phyloP scores from a whole-genome alignment of 53 echinoderm and acorn worm species.

The Stichopus horrens region DNA sequence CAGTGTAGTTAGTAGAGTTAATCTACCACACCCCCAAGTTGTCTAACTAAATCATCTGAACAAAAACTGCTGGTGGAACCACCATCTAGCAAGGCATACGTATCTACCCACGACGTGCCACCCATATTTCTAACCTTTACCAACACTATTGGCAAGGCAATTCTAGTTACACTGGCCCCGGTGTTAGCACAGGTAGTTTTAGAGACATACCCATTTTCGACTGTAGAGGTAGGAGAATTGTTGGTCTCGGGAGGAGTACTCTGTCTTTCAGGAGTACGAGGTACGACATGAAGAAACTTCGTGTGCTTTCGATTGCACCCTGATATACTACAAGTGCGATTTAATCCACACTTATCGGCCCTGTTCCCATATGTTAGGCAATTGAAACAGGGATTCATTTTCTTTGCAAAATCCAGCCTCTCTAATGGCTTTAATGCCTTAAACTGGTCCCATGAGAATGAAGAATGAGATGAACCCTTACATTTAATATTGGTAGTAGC shows the following conservation, averaged over 20 bases:
- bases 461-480: not conserved
- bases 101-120: not conserved
- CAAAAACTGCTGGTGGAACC: conserved; percentile 65
- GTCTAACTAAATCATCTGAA: not conserved
- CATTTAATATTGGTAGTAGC: not conserved
- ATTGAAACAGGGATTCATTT: conserved; percentile 48
- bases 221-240: not conserved
- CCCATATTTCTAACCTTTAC: conserved; percentile 43
- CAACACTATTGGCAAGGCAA: conserved; percentile 58
- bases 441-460: conserved; percentile 49
- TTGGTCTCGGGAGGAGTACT: not conserved
- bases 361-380: conserved; percentile 49
- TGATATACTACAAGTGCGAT: conserved; percentile 46
- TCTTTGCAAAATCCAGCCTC: conserved; percentile 37
- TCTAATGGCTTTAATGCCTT: conserved; percentile 43
- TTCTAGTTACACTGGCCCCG: conserved; percentile 59
- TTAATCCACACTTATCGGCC: conserved; percentile 39
- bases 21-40: conserved; percentile 27
- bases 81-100: conserved; percentile 57
- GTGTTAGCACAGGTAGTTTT: conserved; percentile 46
- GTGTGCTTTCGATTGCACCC: conserved; percentile 64
- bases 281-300: conserved; percentile 49
- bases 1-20: too few species aligned
- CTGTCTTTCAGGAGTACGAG: not conserved
- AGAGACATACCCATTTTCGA: not conserved